A percentile compares a stretch with the other conserved stretches of the same genome.
phyloP scores from a whole-genome alignment of 2,113 vertebrate genomes.

The Chaetorhynchus papuensis region DNA sequence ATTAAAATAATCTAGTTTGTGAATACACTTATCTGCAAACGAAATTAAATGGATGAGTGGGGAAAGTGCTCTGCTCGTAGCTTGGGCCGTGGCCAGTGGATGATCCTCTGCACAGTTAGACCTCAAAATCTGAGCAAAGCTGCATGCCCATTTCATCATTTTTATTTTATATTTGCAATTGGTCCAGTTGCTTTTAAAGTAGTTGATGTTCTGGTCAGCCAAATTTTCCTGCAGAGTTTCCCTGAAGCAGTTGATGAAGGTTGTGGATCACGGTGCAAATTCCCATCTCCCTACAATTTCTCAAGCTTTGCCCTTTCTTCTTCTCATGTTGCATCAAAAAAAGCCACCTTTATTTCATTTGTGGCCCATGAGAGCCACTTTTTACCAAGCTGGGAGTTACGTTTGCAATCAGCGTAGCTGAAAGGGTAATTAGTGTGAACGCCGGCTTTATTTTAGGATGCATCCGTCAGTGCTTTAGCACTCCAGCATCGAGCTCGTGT shows the following conservation, averaged over 20 bases:
- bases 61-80: not conserved
- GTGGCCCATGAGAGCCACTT: not conserved
- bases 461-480: conserved; percentile 44
- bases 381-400: not conserved
- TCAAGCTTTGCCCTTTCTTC: not conserved
- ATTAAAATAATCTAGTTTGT: conserved; percentile 28
- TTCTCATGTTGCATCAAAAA: not conserved
- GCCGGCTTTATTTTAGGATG: conserved; percentile 54
- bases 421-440: conserved; percentile 40
- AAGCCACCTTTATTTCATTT: not conserved
- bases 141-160: accelerated
- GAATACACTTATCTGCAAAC: not conserved
- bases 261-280: accelerated
- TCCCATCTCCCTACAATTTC: not conserved
- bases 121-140: not conserved
- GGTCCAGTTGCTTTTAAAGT: not conserved
- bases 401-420: not conserved
- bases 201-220: not conserved
- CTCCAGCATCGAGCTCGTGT: not conserved
- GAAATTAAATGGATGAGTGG: not conserved
- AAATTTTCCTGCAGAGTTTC: not conserved
- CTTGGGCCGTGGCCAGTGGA: not conserved
- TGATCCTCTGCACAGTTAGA: not conserved
- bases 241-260: not conserved
- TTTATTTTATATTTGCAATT: not conserved